Evolutionary conservation across 2,113 vertebrate species (phyloP).

Genomic region (Bos indicus): DNA sequence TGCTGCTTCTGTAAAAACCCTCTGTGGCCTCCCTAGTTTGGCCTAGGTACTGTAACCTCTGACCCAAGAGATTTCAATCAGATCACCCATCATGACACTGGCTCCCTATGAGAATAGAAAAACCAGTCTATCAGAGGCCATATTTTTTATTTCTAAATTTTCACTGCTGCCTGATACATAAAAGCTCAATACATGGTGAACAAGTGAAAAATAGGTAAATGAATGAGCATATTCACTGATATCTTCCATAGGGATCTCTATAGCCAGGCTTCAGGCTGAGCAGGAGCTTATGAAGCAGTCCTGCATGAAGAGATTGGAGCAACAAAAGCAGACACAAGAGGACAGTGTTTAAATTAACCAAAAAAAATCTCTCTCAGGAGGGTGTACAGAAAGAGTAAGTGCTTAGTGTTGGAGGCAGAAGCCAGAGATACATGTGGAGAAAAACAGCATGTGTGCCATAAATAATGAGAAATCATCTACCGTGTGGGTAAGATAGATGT

Average conservation of each 20-base stretch:
- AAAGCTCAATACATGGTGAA: neutral
- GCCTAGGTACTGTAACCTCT: too few relatives aligned
- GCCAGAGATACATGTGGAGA: neutral
- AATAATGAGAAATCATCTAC: neutral
- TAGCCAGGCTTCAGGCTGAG: neutral
- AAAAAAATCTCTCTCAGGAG: neutral
- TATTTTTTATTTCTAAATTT: neutral
- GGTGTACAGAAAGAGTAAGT: neutral
- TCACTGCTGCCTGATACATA: too few relatives aligned
- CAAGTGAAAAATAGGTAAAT: neutral
- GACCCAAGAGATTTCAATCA: neutral
- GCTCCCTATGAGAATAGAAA: neutral
- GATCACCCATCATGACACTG: neutral
- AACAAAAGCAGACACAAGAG: neutral
- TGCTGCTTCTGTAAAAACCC: neutral
- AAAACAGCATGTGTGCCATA: neutral
- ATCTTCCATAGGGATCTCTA: neutral
- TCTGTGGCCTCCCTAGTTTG: neutral
- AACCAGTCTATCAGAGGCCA: neutral
- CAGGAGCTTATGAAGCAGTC: neutral
- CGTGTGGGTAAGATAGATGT: neutral
- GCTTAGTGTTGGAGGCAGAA: neutral
- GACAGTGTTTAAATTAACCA: neutral
- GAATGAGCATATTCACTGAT: neutral
- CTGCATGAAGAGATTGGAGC: neutral